Evolutionary conservation across 2,888 invertebrate species (phyloP).

Genomic region (Nomada fabriciana): DNA sequence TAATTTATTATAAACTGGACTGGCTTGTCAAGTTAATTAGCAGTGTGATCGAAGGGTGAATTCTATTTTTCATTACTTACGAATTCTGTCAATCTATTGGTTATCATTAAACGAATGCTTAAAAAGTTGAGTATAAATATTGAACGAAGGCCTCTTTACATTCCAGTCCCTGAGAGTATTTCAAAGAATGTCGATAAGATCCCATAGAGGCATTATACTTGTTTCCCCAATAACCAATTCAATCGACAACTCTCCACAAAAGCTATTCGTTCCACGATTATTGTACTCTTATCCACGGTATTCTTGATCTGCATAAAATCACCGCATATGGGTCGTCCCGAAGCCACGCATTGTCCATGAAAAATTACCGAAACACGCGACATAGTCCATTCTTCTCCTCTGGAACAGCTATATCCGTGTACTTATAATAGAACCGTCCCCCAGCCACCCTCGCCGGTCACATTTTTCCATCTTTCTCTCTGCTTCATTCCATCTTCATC

Average conservation of each 20-base stretch:
- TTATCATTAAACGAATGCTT: too few species aligned
- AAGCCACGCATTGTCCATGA: constrained; percentile 57
- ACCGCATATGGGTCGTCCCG: constrained; percentile 36
- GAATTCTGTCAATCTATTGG: too few species aligned
- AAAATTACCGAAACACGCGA: constrained; percentile 70
- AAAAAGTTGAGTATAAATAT: too few species aligned
- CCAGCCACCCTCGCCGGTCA: constrained; percentile 22
- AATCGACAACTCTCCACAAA: not conserved
- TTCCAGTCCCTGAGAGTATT: not conserved
- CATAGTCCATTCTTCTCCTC: constrained; percentile 56
- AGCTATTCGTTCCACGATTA: constrained; percentile 18
- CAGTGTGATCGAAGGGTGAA: too few species aligned
- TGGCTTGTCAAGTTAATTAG: too few species aligned
- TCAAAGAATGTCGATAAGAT: not conserved
- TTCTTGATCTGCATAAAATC: constrained; percentile 54
- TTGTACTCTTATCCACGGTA: constrained; percentile 21
- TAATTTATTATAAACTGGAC: too few species aligned
- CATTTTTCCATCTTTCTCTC: constrained; percentile 49
- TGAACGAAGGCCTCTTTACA: too few species aligned
- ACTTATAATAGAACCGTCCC: constrained; percentile 72
- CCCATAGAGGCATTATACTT: not conserved
- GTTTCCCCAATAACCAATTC: not conserved
- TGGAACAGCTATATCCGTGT: constrained; percentile 64
- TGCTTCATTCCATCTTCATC: not conserved
- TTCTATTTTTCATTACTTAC: too few species aligned